Evolutionary conservation across 2,797 vertebrate species (phyloP), one percentile per base, ranked within the genome.

Genomic region (Sebastes kiyomatsui): DNA sequence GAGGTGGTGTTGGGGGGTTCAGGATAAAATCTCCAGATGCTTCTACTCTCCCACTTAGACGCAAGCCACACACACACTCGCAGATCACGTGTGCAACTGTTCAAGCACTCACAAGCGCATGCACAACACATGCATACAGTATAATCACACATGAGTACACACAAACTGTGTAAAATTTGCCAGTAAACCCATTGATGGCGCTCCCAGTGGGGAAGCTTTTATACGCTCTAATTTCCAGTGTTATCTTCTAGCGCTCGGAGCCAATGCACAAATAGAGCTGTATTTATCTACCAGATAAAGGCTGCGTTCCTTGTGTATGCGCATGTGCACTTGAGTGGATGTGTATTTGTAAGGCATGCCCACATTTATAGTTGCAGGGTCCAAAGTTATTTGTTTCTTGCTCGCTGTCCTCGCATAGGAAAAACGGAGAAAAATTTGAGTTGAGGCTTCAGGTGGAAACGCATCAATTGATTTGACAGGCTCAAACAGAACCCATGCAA

Each of bases 151-250:
- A 61, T 56, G 46, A 62, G 25, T 5, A 73, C 56, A 42, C 75
- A 64, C 68, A 77, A 52, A 69, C 42, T 33, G 78, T 86, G 59
- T 67, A 52, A 66, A 79, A 81, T 84, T 80, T 77, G 72, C 81
- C 77, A 87, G 82, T 69, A 85, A 90, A 89, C 65, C 69, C 25
- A 77, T 55, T 76, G 80, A 88, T 77, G 78, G 82, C 27, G 23
- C 52, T 83, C 87, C 77, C 79, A 81, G 67, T 81, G 87, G 79
- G 83, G 71, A 71, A 65, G 76, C 72, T 88, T 91, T 89, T 90
- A 85, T 88, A 87, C 54, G 73, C 85, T 91, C 81, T 93, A 88
- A 93, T 94, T 94, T 93, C 76, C 90, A 88, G 59, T 25, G 82
- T 92, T 93, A 89, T 94, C 88, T 84, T 79, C 54, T 66, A 46